phyloP scores from a whole-genome alignment of 64 coral and sea anemone species.

The Actinia equina region DNA sequence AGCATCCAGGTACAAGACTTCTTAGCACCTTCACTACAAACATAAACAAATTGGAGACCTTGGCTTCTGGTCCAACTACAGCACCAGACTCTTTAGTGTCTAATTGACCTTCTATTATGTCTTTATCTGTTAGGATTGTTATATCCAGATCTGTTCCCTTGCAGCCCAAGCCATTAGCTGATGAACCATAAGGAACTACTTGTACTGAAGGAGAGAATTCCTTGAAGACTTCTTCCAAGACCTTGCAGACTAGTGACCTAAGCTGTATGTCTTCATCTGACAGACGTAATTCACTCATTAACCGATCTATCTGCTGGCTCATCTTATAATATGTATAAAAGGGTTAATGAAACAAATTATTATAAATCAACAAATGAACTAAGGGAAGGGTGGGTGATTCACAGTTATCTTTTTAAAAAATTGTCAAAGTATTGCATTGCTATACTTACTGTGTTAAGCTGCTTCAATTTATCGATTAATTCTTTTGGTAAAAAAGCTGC shows the following conservation, averaged over 20 bases:
- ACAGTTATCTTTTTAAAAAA: too few species aligned
- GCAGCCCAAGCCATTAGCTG: slow-evolving; percentile 80
- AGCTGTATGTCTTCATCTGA: slow-evolving; percentile 71
- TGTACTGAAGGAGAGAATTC: slow-evolving; percentile 51
- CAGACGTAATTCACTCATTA: slow-evolving; percentile 59
- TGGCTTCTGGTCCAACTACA: not conserved
- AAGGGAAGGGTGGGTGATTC: too few species aligned
- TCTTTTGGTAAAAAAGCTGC: slow-evolving; percentile 41
- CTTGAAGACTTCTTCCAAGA: slow-evolving; percentile 74
- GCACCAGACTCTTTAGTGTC: not conserved
- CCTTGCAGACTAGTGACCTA: slow-evolving; percentile 62
- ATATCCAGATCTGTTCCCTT: slow-evolving; percentile 81
- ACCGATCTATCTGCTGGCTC: slow-evolving; percentile 43
- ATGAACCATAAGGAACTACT: slow-evolving; percentile 83
- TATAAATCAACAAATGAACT: not conserved
- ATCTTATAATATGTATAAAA: slow-evolving; percentile 32
- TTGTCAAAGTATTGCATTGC: too few species aligned
- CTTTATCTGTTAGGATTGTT: slow-evolving; percentile 46
- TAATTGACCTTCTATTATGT: not conserved
- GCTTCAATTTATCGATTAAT: slow-evolving; percentile 41
- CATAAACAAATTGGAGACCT: not conserved
- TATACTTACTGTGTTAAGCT: slow-evolving; percentile 26
- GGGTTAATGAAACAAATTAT: not conserved
- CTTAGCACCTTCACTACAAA: slow-evolving; percentile 66
- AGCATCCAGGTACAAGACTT: slow-evolving; percentile 77